These are phyloP conservation scores for Pantherophis guttatus DNA, from an alignment of 2,113 vertebrate species.

Conservation along the genomic window DNA sequence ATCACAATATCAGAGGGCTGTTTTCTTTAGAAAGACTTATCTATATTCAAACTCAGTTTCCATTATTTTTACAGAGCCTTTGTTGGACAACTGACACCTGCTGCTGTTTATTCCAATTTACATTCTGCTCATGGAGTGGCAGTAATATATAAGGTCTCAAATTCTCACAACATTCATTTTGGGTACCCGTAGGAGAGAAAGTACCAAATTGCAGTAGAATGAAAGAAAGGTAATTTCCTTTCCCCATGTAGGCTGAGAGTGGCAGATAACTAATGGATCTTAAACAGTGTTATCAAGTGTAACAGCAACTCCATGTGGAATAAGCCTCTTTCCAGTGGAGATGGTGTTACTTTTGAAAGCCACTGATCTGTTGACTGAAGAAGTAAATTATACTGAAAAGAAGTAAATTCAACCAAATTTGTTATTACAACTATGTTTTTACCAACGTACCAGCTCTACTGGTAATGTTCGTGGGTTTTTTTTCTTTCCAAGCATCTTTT, in stretches of 20 bases:
- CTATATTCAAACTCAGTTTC: not conserved
- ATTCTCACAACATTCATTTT: not conserved
- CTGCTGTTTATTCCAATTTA: constrained; percentile 8
- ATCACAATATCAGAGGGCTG: not conserved
- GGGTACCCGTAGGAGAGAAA: not conserved
- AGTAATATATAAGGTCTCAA: not conserved
- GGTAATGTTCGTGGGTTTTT: not conserved
- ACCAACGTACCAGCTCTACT: not conserved
- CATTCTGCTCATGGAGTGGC: not conserved
- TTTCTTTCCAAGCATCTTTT: not conserved
- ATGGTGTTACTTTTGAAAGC: constrained; percentile 78
- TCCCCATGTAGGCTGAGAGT: constrained; percentile 7
- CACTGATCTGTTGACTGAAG: constrained; percentile 44
- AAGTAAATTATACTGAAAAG: not conserved
- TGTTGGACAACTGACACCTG: not conserved
- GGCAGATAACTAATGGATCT: not conserved
- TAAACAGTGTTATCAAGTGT: constrained; percentile 69
- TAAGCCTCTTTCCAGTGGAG: constrained; percentile 75
- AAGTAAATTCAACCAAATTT: not conserved
- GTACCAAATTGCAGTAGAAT: constrained; percentile 11
- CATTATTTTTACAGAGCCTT: not conserved
- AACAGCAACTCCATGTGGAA: constrained; percentile 86
- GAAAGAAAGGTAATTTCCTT: not conserved
- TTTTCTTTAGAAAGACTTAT: not conserved
- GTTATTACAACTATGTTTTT: not conserved